Percentiles rank a stretch among this genome's conserved stretches.
phyloP scores from a whole-genome alignment of 2,797 vertebrate species.

The Clarias laeviceps region DNA sequence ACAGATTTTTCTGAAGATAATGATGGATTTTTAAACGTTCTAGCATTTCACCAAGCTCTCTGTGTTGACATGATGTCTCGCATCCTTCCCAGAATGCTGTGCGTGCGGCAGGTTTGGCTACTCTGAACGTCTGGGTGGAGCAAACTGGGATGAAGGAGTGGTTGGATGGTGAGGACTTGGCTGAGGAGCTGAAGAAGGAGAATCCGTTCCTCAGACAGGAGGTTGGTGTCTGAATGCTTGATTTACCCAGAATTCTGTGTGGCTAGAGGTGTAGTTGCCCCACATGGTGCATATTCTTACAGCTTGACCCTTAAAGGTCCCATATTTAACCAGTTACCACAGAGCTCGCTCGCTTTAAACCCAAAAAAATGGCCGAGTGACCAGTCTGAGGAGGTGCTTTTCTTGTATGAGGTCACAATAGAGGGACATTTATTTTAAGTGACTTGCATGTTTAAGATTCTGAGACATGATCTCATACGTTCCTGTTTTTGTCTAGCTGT shows the following conservation, averaged over 20 bases:
- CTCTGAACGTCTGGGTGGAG: slow-evolving; percentile 92
- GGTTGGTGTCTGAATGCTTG: slow-evolving; percentile 67
- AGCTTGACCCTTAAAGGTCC: not conserved
- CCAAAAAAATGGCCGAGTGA: too few species aligned
- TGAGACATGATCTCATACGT: not conserved
- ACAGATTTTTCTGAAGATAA: too few species aligned
- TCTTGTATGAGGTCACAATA: too few species aligned
- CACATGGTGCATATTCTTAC: too few species aligned
- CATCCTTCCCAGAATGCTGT: slow-evolving; percentile 78
- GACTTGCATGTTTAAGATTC: too few species aligned
- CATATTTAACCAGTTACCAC: too few species aligned
- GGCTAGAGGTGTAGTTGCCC: not conserved
- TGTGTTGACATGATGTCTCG: not conserved
- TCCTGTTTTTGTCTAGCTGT: slow-evolving; percentile 71
- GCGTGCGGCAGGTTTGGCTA: slow-evolving; percentile 84
- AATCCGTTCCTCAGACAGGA: slow-evolving; percentile 96
- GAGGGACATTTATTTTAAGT: too few species aligned
- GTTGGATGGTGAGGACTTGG: slow-evolving; percentile 94
- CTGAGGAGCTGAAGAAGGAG: slow-evolving; percentile 94
- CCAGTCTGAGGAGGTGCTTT: too few species aligned
- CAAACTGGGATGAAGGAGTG: slow-evolving; percentile 98
- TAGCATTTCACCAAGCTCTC: too few species aligned
- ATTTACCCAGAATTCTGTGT: not conserved
- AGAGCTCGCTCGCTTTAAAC: too few species aligned
- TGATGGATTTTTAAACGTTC: too few species aligned